A percentile compares a stretch with the other conserved stretches of the same genome.
phyloP scores from a whole-genome alignment of 92 coral and sea anemone genomes.

The Blastomussa wellsi region DNA sequence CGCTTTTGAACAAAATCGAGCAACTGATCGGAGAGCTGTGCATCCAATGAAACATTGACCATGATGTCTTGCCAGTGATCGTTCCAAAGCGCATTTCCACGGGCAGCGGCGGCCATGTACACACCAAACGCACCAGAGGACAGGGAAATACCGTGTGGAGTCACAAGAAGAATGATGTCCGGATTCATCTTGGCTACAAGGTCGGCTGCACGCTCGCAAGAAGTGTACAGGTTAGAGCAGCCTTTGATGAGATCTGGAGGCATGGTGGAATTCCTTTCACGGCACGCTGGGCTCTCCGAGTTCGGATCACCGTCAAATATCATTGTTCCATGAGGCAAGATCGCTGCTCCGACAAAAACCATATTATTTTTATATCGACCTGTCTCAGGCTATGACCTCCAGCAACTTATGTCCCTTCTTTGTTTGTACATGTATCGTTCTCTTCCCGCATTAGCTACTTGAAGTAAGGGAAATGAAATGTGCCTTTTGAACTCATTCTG shows the following conservation, averaged over 20 bases:
- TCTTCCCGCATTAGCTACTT: not conserved
- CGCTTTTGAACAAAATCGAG: slow-evolving; percentile 51
- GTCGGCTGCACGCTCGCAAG: slow-evolving; percentile 59
- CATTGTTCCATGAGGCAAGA: slow-evolving; percentile 80
- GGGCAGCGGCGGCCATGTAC: slow-evolving; percentile 52
- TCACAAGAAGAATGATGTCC: slow-evolving; percentile 58
- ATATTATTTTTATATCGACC: too few species aligned
- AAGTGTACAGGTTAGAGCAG: slow-evolving; percentile 47
- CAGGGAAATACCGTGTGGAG: slow-evolving; percentile 71
- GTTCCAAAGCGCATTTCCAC: slow-evolving; percentile 83
- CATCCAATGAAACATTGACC: slow-evolving; percentile 48
- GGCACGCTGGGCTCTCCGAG: slow-evolving; percentile 56
- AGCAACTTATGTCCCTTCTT: too few species aligned
- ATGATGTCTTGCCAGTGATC: slow-evolving; percentile 67
- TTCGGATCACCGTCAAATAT: slow-evolving; percentile 73
- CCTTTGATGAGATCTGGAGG: slow-evolving; percentile 44
- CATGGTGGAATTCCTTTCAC: slow-evolving; percentile 61
- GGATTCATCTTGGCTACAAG: slow-evolving; percentile 56
- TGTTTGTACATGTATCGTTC: not conserved
- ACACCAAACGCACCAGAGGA: slow-evolving; percentile 60
- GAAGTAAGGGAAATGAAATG: too few species aligned
- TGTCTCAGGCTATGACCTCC: too few species aligned
- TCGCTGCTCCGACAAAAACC: slow-evolving; percentile 78
- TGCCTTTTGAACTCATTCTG: too few species aligned
- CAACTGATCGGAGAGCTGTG: slow-evolving; percentile 47